Percentiles rank a stretch among this genome's conserved stretches.
Evolutionary conservation across 1,140 invertebrate genomes (phyloP).

Genomic region (Brachionus paranguensis): DNA sequence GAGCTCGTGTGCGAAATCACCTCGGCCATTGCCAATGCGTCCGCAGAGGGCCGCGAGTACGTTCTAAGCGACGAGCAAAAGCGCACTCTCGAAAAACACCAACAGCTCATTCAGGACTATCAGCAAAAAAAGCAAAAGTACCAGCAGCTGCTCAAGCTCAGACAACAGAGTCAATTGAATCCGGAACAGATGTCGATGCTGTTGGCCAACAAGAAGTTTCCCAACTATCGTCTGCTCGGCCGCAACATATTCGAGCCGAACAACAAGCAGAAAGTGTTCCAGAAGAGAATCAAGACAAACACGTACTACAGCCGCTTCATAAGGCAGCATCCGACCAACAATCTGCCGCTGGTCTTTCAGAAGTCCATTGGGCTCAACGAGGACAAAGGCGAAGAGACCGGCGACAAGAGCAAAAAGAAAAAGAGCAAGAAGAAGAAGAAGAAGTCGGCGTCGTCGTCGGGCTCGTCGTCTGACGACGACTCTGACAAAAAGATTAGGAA

Average conservation of each 20-base stretch:
- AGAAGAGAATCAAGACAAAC: constrained; percentile 17
- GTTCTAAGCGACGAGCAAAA: neutral
- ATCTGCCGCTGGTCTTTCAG: constrained; percentile 30
- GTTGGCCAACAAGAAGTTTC: neutral
- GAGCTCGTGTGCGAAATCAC: neutral
- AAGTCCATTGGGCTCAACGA: neutral
- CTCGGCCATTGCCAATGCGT: neutral
- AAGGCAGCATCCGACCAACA: constrained; percentile 37
- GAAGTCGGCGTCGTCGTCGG: neutral
- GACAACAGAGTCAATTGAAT: neutral
- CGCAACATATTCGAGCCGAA: constrained; percentile 39
- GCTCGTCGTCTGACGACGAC: neutral
- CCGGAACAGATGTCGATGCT: neutral
- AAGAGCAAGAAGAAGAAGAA: constrained; percentile 1
- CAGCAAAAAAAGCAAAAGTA: constrained; percentile 29
- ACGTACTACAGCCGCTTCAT: constrained; percentile 29
- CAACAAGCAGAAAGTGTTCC: constrained; percentile 18
- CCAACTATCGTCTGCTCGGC: constrained; percentile 39
- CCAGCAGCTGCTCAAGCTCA: neutral
- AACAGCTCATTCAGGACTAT: constrained; percentile 13
- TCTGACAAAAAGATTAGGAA: neutral
- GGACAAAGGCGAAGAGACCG: neutral
- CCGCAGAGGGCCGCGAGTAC: neutral
- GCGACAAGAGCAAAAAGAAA: neutral
- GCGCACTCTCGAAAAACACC: neutral